Evolutionary conservation across 2,113 vertebrate genomes (phyloP).

Genomic region (Kobus ellipsiprymnus): DNA sequence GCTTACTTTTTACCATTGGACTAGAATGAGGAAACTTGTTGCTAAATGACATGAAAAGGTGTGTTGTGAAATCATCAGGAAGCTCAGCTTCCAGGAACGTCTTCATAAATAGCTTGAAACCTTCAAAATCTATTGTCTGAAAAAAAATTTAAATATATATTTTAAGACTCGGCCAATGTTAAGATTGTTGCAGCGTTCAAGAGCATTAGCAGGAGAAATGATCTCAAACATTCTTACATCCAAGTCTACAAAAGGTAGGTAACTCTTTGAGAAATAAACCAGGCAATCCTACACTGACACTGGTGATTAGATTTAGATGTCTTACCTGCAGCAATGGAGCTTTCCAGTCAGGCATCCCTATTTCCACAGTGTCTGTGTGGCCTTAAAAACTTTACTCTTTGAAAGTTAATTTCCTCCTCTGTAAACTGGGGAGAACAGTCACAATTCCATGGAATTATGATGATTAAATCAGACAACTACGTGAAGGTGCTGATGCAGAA

Average conservation of each 20-base stretch:
- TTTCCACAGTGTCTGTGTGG: not conserved
- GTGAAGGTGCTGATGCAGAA: not conserved
- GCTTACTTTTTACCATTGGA: slow-evolving; percentile 85
- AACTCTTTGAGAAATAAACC: not conserved
- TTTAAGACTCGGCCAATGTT: not conserved
- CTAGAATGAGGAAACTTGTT: slow-evolving; percentile 88
- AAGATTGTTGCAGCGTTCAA: not conserved
- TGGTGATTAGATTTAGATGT: not conserved
- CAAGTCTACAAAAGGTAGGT: not conserved
- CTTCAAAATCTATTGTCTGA: slow-evolving; percentile 95
- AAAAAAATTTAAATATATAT: not conserved
- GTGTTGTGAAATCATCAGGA: slow-evolving; percentile 90
- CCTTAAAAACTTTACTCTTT: not conserved
- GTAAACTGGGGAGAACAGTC: not conserved
- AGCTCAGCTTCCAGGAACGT: slow-evolving; percentile 94
- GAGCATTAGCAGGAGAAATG: not conserved
- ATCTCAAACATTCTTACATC: not conserved
- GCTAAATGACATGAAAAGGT: slow-evolving; percentile 95
- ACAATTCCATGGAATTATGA: not conserved
- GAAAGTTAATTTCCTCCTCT: not conserved
- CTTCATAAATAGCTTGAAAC: slow-evolving; percentile 96
- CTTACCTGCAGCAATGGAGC: not conserved
- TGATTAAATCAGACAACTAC: not conserved
- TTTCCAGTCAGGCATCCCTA: not conserved
- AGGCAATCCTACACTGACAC: accelerated